phyloP scores from a whole-genome alignment of 2,797 vertebrate species.

The Halcyon chelicuti region DNA sequence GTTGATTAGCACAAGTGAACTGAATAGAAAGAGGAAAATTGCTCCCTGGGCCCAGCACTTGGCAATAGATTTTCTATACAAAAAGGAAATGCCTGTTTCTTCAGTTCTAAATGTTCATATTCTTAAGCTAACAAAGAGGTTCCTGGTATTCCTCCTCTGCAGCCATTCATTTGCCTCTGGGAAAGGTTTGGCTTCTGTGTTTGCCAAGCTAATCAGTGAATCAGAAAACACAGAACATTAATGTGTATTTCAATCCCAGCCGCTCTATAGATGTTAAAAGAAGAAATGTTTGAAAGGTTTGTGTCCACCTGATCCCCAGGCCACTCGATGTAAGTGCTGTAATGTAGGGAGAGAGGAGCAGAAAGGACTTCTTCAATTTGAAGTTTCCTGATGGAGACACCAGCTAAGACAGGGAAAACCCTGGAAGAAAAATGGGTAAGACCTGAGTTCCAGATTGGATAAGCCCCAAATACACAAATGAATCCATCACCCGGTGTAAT shows the following conservation, averaged over 20 bases:
- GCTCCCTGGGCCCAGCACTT: background rate
- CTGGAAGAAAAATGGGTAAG: background rate
- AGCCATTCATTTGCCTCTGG: background rate
- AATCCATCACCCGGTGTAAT: background rate
- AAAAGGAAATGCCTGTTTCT: constrained; percentile 11
- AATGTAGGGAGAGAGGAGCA: background rate
- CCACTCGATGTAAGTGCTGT: rapidly evolving
- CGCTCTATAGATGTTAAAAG: background rate
- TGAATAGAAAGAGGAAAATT: background rate
- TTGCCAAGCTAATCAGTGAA: constrained; percentile 26
- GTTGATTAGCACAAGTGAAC: background rate
- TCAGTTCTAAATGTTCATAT: background rate
- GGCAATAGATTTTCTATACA: background rate
- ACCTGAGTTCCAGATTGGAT: background rate
- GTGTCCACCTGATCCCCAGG: background rate
- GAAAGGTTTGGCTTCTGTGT: background rate
- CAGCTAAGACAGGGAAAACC: background rate
- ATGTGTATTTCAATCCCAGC: background rate
- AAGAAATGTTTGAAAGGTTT: background rate
- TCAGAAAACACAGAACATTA: background rate
- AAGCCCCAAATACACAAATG: background rate
- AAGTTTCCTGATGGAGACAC: background rate
- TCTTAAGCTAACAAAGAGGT: constrained; percentile 11
- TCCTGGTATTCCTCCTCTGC: constrained; percentile 1
- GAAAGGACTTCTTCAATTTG: background rate